A percentile compares a stretch with the other conserved stretches of the same genome.
phyloP scores from a whole-genome alignment of 2,888 invertebrate species.

The Branchinecta sandiegonensis region DNA sequence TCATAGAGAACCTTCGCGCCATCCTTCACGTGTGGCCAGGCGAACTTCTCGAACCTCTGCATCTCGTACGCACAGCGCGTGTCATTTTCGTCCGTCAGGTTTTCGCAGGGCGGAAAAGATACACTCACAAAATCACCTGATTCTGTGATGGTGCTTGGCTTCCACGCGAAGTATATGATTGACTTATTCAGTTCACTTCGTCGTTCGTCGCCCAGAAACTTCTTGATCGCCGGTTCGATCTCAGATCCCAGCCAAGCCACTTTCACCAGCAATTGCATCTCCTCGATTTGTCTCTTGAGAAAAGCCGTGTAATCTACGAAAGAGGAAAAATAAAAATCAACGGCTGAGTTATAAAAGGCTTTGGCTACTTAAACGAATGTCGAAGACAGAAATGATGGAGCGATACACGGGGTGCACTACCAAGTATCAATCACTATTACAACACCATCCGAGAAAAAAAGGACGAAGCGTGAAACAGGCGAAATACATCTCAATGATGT shows the following conservation, averaged over 20 bases:
- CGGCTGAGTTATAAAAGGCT: not conserved
- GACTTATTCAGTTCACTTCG: conserved; percentile 34
- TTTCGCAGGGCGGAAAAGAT: conserved; percentile 48
- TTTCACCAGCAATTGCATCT: conserved; percentile 45
- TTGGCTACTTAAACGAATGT: no score
- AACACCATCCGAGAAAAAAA: no score
- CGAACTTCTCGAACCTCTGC: conserved; percentile 50
- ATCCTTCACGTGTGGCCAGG: conserved; percentile 43
- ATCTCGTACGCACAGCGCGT: conserved; percentile 50
- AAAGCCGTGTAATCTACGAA: conserved; percentile 39
- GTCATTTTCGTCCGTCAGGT: conserved; percentile 13
- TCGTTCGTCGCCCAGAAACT: conserved; percentile 22
- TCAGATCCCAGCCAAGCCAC: conserved; percentile 53
- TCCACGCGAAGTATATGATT: conserved; percentile 49
- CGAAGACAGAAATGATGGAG: no score
- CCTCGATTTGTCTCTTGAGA: conserved; percentile 45
- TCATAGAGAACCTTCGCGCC: conserved; percentile 41
- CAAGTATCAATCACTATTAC: no score
- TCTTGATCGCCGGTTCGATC: conserved; percentile 35
- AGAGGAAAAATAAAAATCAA: conserved; percentile 17
- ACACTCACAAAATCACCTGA: conserved; percentile 42
- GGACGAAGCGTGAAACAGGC: no score
- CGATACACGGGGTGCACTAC: no score
- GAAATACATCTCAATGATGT: no score
- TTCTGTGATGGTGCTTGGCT: conserved; percentile 41